Conservation (phyloP, 1,140 invertebrate genomes). For the Rhyacophila brunnea region DNA sequence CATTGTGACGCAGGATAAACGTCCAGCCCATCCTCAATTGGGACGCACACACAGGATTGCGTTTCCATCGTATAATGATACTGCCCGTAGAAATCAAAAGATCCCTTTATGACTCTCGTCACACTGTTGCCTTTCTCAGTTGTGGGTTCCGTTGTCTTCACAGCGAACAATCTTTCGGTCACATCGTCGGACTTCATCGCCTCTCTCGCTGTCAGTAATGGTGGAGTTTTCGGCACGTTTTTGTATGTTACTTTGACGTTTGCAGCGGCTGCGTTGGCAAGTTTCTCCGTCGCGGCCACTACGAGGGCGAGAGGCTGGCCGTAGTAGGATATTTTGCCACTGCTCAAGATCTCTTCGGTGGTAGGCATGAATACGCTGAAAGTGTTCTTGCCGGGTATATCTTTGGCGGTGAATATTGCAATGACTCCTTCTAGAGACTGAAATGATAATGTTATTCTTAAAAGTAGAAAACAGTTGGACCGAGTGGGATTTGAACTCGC, state of each 20-base stretch:
- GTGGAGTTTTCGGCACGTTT: conserved; percentile 37
- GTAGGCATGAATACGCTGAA: conserved; percentile 44
- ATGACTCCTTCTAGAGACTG: conserved; percentile 67
- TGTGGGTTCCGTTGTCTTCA: conserved; percentile 39
- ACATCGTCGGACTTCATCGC: conserved; percentile 42
- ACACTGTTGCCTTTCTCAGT: conserved; percentile 45
- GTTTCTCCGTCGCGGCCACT: conserved; percentile 62
- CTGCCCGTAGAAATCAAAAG: conserved; percentile 41
- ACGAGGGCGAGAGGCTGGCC: conserved; percentile 75
- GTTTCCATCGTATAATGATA: conserved; percentile 58
- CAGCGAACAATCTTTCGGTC: conserved; percentile 36
- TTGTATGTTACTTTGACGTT: conserved; percentile 69
- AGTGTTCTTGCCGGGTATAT: conserved; percentile 70
- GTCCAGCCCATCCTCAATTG: conserved; percentile 66
- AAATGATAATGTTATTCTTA: conserved; percentile 36
- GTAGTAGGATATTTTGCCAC: conserved; percentile 58
- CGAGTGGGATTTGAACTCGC: no score
- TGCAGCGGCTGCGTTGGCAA: conserved; percentile 65
- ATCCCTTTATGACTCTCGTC: conserved; percentile 42
- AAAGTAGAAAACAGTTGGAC: neutral
- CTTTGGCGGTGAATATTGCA: conserved; percentile 66
- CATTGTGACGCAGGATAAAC: conserved; percentile 66
- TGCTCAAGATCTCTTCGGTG: conserved; percentile 57
- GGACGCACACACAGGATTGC: conserved; percentile 61
- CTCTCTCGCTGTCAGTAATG: conserved; percentile 42